Evolutionary conservation across 2,113 vertebrate genomes (phyloP), one percentile per base, ranked within the genome.

Genomic region (Neolamprologus devosi): DNA sequence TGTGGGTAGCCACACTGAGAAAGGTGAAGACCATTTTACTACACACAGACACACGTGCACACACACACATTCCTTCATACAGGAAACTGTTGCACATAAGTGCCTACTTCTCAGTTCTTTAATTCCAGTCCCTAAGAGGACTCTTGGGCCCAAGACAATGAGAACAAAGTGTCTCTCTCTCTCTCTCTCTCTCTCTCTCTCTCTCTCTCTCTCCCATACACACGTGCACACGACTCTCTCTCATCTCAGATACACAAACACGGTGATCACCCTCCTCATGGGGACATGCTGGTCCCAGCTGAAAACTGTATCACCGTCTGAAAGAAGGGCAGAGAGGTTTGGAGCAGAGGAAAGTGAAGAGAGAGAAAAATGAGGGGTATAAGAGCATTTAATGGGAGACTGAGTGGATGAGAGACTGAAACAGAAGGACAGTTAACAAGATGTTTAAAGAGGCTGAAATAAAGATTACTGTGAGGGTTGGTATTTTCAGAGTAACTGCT

Each of bases 311-410:
- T 82, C 3, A 8, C 85, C 45, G 65, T 93, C 86, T 92, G 85
- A 90, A 54, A 87, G 35, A 54, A 80, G 54, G 30, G 68, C 57
- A 84, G 63, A 82, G 33, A 33, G 9, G 85, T 5, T 87, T 1
- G 4, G 9, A 40, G 75, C 8, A 26, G 58, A 30, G 8, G 16
- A 70, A 40, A 28, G 45, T 12, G n/a, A 9, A 55, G 8, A 45
- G 63, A 9, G n/a, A 45, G 37, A 68, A 63, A 28, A 19, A 42
- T 42, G 4, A 65, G 40, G 58, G 40, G 7, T 85, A 81, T 85
- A 86, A 88, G 83, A 81, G 91, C 82, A 85, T 93, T 90, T 90
- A 91, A 87, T 86, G 82, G 81, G 85, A 53, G 84, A 91, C 57
- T 60, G 82, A 63, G 47, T 90, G 86, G 80, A 35, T 83, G 49